Evolutionary conservation across 1,140 invertebrate genomes (phyloP), one percentile per base, ranked within the genome.

Genomic region (Helicoverpa zea): DNA sequence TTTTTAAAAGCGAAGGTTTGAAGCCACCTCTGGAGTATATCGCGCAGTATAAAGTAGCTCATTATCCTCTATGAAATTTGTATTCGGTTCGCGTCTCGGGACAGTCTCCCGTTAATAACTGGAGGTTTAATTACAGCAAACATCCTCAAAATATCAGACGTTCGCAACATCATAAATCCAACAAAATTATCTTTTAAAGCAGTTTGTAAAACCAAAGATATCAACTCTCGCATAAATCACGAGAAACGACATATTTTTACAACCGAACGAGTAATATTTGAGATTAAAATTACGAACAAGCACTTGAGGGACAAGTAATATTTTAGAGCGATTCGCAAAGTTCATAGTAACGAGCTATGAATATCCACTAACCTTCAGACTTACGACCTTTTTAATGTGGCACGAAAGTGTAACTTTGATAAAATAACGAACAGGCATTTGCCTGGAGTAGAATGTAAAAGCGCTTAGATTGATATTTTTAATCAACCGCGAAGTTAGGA

Each of bases 401-500:
- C 9, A 7, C 43, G 54, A 18, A 66, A 78, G 63, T 43, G 63
- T 52, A 70, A 79, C 52, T 79, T 59, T 49, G 59, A 49, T 64
- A 63, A 80, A 72, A 79, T 70, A 78, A 68, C 51, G 70, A 80
- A 80, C 47, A 52, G n/a, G 30, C 14, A 74, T 80, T 80, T 73
- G 54, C 51, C 35, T 72, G 10, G 63, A 79, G 35, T 56, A 43
- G 58, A 80, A 35, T 66, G 78, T 80, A 81, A 77, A 76, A 80
- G 70, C 43, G 68, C 72, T 68, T 56, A 82, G 83, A 84, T 85
- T 81, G 80, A 86, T 82, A 84, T 87, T 85, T 84, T 85, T 80
- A 85, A 87, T 87, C 80, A 85, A 86, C 52, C 70, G 54, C 80
- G 59, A 87, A 85, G 82, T 85, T 81, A 66, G 73, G 61, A 77